A percentile compares a stretch with the other conserved stretches of the same genome.
Evolutionary conservation across 2,113 vertebrate species (phyloP).

Genomic region (Bubo scandiacus): DNA sequence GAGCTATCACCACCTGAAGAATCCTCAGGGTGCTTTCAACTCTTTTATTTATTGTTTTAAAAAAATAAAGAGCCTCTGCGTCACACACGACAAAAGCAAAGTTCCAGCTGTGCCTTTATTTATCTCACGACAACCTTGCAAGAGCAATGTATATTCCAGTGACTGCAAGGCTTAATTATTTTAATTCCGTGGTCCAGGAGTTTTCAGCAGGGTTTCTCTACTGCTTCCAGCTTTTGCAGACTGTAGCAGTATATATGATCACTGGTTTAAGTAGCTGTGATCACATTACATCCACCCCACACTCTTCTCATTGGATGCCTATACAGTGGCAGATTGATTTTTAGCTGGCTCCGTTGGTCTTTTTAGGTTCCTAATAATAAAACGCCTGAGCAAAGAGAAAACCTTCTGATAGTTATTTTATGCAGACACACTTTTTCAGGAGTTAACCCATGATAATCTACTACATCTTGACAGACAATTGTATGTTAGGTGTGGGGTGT

Average conservation of each 20-base stretch:
- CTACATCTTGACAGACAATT: background rate
- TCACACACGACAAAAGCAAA: background rate
- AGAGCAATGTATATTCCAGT: background rate
- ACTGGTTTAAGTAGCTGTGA: conserved; percentile 8
- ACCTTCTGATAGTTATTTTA: background rate
- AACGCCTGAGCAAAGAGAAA: background rate
- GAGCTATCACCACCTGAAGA: background rate
- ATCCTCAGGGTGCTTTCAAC: background rate
- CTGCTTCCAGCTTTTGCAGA: background rate
- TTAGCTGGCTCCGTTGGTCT: background rate
- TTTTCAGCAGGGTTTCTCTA: background rate
- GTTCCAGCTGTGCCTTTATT: background rate
- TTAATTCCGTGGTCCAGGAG: background rate
- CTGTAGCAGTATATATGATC: background rate
- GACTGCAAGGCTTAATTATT: conserved; percentile 1
- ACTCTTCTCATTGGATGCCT: background rate
- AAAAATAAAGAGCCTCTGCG: background rate
- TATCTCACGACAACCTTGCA: background rate
- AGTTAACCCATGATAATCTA: background rate
- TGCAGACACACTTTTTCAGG: background rate
- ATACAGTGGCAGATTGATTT: conserved; percentile 6
- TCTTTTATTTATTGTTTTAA: background rate
- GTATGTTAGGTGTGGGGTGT: background rate
- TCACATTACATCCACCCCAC: background rate
- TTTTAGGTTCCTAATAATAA: conserved; percentile 14